Evolutionary conservation across 2,888 invertebrate species (phyloP), one percentile per base, ranked within the genome.

Genomic region (Orgyia antiqua): DNA sequence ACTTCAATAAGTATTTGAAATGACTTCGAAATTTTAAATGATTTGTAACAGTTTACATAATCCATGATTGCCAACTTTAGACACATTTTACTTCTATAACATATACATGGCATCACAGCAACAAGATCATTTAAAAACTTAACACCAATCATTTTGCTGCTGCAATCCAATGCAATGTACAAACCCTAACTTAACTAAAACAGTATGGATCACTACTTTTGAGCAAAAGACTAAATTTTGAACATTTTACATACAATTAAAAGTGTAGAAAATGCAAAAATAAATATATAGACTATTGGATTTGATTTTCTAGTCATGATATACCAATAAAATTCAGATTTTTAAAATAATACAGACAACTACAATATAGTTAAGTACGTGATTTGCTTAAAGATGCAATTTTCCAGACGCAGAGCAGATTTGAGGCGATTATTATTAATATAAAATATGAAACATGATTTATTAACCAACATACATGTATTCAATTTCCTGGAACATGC

Each of bases 141-240:
- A 28, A 10, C 12, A 28, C 9, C 11, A 17, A 25, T 31, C 20
- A 24, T 26, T 18, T 8, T 25, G 21, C 10, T 15, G 20, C 13
- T n/a, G n/a, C n/a, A n/a, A n/a, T n/a, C n/a, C n/a, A n/a, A n/a
- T n/a, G n/a, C n/a, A n/a, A n/a, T n/a, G n/a, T n/a, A n/a, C 7
- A 6, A 12, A 17, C 29, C 39, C 27, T 10, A 27, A 39, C 38
- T 34, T 38, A 40, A 51, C 21, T 26, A 45, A 29, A 27, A 35
- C 27, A 29, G 15, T 18, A 40, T 27, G 10, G 29, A 40, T 31
- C 23, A 36, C 36, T 3, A 52, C 31, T 39, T 38, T 51, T 52
- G 50, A 52, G 52, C 50, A 51, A 46, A 29, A 37, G 49, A 51
- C 47, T 44, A 40, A 29, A 44, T 51, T 44, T 50, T 49, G 45